A percentile compares a stretch with the other conserved stretches of the same genome.
These are phyloP conservation scores for Perca flavescens DNA, from an alignment of 2,113 vertebrate species.

Conservation along the genomic window DNA sequence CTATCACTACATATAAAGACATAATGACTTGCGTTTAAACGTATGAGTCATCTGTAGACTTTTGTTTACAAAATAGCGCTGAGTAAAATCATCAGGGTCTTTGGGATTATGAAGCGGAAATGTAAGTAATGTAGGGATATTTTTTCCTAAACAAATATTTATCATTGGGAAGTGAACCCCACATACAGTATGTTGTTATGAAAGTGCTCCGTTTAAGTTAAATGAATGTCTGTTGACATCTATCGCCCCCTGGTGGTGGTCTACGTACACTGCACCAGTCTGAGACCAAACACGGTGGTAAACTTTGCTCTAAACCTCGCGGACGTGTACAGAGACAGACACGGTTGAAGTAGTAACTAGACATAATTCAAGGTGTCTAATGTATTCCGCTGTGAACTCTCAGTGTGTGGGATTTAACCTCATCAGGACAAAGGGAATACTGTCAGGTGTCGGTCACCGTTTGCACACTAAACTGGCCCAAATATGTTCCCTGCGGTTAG, in stretches of 20 bases:
- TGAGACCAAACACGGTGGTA: neutral
- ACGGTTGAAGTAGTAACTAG: neutral
- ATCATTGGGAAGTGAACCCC: neutral
- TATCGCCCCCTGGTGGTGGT: conserved; percentile 64
- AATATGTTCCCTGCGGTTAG: neutral
- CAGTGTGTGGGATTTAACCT: neutral
- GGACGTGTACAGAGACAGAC: neutral
- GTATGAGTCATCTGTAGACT: conserved; percentile 37
- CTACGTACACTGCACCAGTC: neutral
- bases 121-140: neutral
- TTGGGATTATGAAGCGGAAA: conserved; percentile 10
- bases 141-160: conserved; percentile 50
- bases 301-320: neutral
- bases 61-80: conserved; percentile 41
- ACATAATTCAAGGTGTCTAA: neutral
- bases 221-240: neutral
- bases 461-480: neutral
- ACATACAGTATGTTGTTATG: neutral
- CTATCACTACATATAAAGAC: neutral
- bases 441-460: conserved; percentile 23
- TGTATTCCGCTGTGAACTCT: neutral
- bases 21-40: conserved; percentile 25
- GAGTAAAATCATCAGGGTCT: conserved; percentile 33
- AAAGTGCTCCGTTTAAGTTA: neutral
- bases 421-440: conserved; percentile 9